Conservation (phyloP, 2,888 invertebrate species). For the Leptothorax acervorum region DNA sequence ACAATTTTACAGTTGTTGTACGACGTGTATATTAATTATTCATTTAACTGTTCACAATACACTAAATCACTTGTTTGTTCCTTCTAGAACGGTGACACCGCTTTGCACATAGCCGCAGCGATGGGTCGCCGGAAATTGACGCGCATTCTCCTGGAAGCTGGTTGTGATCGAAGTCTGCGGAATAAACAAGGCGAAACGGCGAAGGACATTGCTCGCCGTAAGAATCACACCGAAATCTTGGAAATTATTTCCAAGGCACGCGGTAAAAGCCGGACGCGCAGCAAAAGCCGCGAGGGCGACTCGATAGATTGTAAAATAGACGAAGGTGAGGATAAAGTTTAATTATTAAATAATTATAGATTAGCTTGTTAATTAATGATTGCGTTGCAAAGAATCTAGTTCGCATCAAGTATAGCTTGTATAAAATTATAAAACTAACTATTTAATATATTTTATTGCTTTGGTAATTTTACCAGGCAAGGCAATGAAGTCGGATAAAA, state of each 20-base stretch:
- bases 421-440: background rate
- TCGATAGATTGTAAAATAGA: constrained; percentile 71
- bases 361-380: background rate
- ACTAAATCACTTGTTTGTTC: too few species aligned
- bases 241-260: constrained; percentile 88
- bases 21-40: background rate
- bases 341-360: background rate
- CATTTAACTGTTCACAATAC: background rate
- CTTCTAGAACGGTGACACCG: constrained; percentile 94
- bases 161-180: constrained; percentile 90
- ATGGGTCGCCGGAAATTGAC: constrained; percentile 97
- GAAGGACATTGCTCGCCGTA: constrained; percentile 94
- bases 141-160: constrained; percentile 95
- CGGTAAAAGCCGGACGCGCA: constrained; percentile 79
- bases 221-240: constrained; percentile 94
- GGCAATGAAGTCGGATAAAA: constrained; percentile 68
- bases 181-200: constrained; percentile 97
- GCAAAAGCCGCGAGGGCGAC: constrained; percentile 77
- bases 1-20: background rate
- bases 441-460: background rate
- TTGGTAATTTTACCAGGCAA: constrained; percentile 62
- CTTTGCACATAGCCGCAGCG: constrained; percentile 96
- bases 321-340: constrained; percentile 52
- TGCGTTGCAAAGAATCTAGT: background rate
- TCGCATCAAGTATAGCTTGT: background rate